phyloP scores from a whole-genome alignment of 1,140 invertebrate genomes.

The Drosophila virilis region DNA sequence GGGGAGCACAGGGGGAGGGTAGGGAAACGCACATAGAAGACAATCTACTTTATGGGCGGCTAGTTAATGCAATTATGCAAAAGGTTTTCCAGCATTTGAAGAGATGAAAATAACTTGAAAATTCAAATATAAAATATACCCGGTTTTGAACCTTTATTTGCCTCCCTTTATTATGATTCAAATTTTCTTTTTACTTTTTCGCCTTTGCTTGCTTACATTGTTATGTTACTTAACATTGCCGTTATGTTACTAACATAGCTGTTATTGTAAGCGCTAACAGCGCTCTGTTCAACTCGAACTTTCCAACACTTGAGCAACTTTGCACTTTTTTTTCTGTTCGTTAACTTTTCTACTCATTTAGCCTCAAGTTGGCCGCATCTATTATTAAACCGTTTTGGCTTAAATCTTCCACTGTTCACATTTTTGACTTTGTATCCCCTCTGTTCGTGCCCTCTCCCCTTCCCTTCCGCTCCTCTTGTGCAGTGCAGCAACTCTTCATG shows the following conservation, averaged over 20 bases:
- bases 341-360: conserved; percentile 25
- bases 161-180: too few relatives aligned
- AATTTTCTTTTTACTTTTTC: too few relatives aligned
- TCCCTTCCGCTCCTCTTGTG: not conserved
- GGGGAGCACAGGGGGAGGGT: too few relatives aligned
- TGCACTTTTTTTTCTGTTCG: not conserved
- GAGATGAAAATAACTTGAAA: too few relatives aligned
- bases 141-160: too few relatives aligned
- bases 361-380: conserved; percentile 14
- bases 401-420: conserved; percentile 17
- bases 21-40: conserved; percentile 3
- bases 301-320: not conserved
- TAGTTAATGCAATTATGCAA: conserved; percentile 17
- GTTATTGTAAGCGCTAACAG: not conserved
- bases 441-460: too few relatives aligned
- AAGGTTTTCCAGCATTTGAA: not conserved
- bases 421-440: not conserved
- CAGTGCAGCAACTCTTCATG: conserved; percentile 1
- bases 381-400: conserved; percentile 22
- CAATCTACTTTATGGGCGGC: conserved; percentile 1
- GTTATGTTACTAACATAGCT: not conserved
- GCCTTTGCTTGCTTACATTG: too few relatives aligned
- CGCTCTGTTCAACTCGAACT: not conserved
- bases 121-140: too few relatives aligned
- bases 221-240: not conserved